Conservation (phyloP, 1,140 invertebrate species). For the Dreissena polymorpha region DNA sequence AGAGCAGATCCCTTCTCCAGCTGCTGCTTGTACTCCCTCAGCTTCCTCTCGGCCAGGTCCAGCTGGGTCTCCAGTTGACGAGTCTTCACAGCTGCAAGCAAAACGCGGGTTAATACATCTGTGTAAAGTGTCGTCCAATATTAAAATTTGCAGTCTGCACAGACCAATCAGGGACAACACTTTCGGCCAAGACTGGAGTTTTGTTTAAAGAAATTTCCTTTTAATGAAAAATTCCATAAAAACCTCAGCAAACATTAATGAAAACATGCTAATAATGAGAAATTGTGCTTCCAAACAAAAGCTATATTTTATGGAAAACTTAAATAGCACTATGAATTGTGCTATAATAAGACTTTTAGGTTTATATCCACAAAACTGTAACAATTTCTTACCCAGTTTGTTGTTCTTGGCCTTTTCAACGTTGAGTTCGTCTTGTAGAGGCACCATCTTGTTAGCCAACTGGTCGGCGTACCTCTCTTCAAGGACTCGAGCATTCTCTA, state of each 20-base stretch:
- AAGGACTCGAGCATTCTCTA: conserved; percentile 16
- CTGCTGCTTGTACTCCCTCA: conserved; percentile 55
- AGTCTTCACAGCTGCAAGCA: conserved; percentile 54
- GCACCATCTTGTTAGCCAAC: background rate
- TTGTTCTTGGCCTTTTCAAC: conserved; percentile 58
- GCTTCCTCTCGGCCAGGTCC: conserved; percentile 58
- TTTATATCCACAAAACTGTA: too few species aligned
- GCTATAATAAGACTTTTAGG: too few species aligned
- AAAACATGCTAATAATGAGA: too few species aligned
- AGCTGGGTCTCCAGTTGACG: conserved; percentile 59
- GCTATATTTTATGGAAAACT: too few species aligned
- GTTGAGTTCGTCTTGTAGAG: conserved; percentile 50
- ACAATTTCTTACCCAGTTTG: conserved; percentile 53
- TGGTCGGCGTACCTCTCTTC: conserved; percentile 42
- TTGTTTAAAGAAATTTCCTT: background rate
- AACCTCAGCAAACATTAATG: too few species aligned
- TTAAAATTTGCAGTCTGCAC: too few species aligned
- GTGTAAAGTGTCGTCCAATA: background rate
- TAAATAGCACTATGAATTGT: too few species aligned
- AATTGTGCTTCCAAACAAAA: too few species aligned
- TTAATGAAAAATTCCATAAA: too few species aligned
- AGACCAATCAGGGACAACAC: background rate
- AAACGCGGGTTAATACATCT: background rate
- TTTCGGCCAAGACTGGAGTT: background rate
- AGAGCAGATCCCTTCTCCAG: conserved; percentile 55